Evolutionary conservation across 2,888 invertebrate species (phyloP).

Genomic region (Pollenia griseotomentosa): DNA sequence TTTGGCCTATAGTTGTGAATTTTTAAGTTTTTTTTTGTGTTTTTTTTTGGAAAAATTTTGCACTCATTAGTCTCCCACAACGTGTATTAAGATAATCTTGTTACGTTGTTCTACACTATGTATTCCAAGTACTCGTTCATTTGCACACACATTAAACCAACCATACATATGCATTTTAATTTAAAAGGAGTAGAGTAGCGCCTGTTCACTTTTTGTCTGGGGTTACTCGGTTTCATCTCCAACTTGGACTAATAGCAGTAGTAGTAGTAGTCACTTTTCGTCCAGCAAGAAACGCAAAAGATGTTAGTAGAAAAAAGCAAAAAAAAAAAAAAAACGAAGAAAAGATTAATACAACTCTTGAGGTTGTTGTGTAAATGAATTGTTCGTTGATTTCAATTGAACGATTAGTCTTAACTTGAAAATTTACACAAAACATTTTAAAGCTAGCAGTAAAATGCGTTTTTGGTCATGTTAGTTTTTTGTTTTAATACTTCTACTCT

Average conservation of each 20-base stretch:
- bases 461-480: slow-evolving; percentile 40
- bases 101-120: slow-evolving; percentile 50
- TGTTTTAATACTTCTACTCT: background rate
- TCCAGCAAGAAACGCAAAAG: background rate
- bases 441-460: slow-evolving; percentile 71
- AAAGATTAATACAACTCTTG: slow-evolving; percentile 63
- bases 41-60: slow-evolving; percentile 77
- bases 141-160: background rate
- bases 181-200: slow-evolving; percentile 37
- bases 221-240: slow-evolving; percentile 49
- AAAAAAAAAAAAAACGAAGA: slow-evolving; percentile 1
- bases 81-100: slow-evolving; percentile 84
- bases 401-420: slow-evolving; percentile 80
- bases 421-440: slow-evolving; percentile 70
- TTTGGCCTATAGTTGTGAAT: slow-evolving; percentile 27
- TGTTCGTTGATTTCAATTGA: slow-evolving; percentile 83
- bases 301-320: background rate
- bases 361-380: slow-evolving; percentile 84
- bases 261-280: slow-evolving; percentile 13
- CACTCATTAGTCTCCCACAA: slow-evolving; percentile 84
- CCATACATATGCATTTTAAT: background rate
- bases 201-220: slow-evolving; percentile 47
- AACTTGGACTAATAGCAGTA: slow-evolving; percentile 21
- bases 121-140: slow-evolving; percentile 38
- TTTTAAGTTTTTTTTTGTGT: slow-evolving; percentile 29